phyloP scores from a whole-genome alignment of 2,797 vertebrate genomes.

The Harpagifer antarcticus region DNA sequence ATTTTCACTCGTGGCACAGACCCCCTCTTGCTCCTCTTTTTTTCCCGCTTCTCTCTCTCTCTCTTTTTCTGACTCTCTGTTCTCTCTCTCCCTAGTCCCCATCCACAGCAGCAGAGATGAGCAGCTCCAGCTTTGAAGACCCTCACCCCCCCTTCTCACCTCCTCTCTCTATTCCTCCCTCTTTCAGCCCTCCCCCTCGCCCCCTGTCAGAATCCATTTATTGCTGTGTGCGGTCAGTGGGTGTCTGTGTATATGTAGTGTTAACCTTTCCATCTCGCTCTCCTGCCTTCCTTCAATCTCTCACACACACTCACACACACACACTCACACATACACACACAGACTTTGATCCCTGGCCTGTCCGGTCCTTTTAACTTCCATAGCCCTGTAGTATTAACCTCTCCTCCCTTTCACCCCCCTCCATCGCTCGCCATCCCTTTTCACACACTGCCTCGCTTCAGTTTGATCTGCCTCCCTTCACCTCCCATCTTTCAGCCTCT shows the following conservation, averaged over 20 bases:
- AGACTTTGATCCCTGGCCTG: slow-evolving; percentile 78
- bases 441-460: slow-evolving; percentile 66
- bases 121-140: slow-evolving; percentile 62
- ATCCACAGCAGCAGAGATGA: slow-evolving; percentile 48
- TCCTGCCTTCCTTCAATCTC: slow-evolving; percentile 58
- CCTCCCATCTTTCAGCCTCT: slow-evolving; percentile 11
- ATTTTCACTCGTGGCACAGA: slow-evolving; percentile 61
- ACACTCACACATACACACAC: slow-evolving; percentile 37
- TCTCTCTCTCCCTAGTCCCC: slow-evolving; percentile 10
- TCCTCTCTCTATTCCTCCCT: slow-evolving; percentile 14
- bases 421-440: slow-evolving; percentile 50
- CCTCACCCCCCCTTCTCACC: slow-evolving; percentile 15
- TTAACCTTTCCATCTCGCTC: slow-evolving; percentile 74
- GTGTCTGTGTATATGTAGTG: slow-evolving; percentile 75
- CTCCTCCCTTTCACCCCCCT: slow-evolving; percentile 60
- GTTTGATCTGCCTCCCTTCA: slow-evolving; percentile 62
- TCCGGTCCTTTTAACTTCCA: slow-evolving; percentile 80
- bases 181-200: slow-evolving; percentile 35
- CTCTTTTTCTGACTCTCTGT: slow-evolving; percentile 17
- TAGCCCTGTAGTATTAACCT: slow-evolving; percentile 74
- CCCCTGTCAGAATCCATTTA: slow-evolving; percentile 79
- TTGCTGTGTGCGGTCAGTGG: slow-evolving; percentile 72
- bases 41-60: not conserved
- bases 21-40: slow-evolving; percentile 28
- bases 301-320: slow-evolving; percentile 25